Base-by-base conservation (phyloP, 2,113 vertebrate species). In the Poecilia latipinna region DNA sequence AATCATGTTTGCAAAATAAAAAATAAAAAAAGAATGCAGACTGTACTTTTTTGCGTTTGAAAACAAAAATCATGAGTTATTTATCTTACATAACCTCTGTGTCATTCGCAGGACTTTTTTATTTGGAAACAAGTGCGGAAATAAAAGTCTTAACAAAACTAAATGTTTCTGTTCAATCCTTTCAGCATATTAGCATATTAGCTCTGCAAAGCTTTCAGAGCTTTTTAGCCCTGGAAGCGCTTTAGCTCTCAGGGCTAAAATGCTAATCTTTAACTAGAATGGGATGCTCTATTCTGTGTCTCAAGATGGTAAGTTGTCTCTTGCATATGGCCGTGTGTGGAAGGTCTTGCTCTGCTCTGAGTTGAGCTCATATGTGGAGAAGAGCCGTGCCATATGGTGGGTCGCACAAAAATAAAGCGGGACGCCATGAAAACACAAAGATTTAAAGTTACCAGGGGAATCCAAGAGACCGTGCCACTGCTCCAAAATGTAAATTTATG, bases 281-380 rank as follows among this genome's bases (percentile, higher is more conserved):
- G 39, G 39, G 39, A 42, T 42, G 13, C 15, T 44, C 57, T 65
- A n/a, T 73, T 75, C 77, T 68, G 65, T 70, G 78, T 80, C 77
- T 74, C 60, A 80, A 70, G 67, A 64, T 73, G 78, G 81, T 74
- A 48, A 8, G 62, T 71, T 79, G 82, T 74, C 61, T 68, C 4
- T 62, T 24, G 37, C 8, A 64, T 51, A 54, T 54, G 66, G 19
- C 39, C 24, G 65, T 65, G 71, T 70, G 83, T 89, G 65, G 72
- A 91, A 82, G 74, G 57, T 68, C 67, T 62, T 71, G 66, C 85
- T 76, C 8, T 57, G 62, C 70, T 64, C 63, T 65, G 60, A 74
- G 72, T 87, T 89, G 82, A 88, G 81, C 72, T 90, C 80, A 90
- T 80, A n/a, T 63, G 64, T 75, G 71, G 39, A 64, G 68, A 77